A percentile compares a stretch with the other conserved stretches of the same genome.
Conservation (phyloP, 1,140 invertebrate species). For the Euura lappo region DNA sequence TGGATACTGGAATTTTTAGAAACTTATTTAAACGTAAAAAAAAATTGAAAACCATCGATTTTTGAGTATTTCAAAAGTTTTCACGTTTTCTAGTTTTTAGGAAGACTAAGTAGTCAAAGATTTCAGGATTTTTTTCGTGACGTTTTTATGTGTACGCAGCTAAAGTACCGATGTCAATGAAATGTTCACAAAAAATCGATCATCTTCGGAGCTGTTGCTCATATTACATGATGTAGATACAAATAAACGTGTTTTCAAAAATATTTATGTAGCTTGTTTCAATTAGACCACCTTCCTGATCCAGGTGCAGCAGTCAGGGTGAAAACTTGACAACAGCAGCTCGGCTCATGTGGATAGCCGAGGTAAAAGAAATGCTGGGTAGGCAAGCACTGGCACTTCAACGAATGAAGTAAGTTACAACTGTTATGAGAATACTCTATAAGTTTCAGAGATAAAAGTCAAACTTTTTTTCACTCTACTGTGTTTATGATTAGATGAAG, state of each 20-base stretch:
- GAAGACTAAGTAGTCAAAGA: background rate
- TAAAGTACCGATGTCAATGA: no score
- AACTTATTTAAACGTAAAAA: slow-evolving; percentile 38
- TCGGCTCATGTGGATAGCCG: slow-evolving; percentile 32
- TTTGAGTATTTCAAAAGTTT: background rate
- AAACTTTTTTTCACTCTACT: slow-evolving; percentile 9
- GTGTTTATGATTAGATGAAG: background rate
- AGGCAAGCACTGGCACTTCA: slow-evolving; percentile 39
- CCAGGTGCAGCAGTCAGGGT: slow-evolving; percentile 38
- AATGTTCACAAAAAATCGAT: no score
- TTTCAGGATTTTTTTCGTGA: no score
- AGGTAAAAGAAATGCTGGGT: slow-evolving; percentile 35
- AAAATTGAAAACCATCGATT: slow-evolving; percentile 9
- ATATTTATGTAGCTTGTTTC: slow-evolving; percentile 14
- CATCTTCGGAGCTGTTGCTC: no score
- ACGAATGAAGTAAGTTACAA: slow-evolving; percentile 39
- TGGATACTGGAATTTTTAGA: slow-evolving; percentile 44
- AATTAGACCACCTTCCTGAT: slow-evolving; percentile 10
- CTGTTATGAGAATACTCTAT: background rate
- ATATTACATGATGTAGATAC: background rate
- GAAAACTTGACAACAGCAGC: slow-evolving; percentile 28
- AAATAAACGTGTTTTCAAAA: slow-evolving; percentile 5
- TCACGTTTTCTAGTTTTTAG: slow-evolving; percentile 12
- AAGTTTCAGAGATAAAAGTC: no score
- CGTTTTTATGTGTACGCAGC: no score